Evolutionary conservation across 37 sponge, comb jelly and placozoan genomes (phyloP).

Genomic region (Ianthella basta): DNA sequence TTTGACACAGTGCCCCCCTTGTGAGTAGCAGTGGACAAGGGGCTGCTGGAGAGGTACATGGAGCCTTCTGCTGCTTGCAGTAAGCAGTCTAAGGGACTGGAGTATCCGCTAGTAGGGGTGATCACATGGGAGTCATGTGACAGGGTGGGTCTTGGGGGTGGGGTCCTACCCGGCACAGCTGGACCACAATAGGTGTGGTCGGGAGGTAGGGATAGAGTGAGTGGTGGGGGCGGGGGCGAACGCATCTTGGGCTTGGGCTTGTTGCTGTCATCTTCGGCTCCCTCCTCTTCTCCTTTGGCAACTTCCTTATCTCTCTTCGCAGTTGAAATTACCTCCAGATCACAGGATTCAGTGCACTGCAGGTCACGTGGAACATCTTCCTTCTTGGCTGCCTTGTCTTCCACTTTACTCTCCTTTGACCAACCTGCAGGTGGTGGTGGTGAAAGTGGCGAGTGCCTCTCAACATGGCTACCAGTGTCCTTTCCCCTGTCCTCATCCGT

Average conservation of each 20-base stretch:
- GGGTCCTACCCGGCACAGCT: not conserved
- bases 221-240: not conserved
- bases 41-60: too few relatives aligned
- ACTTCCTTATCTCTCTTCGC: too few relatives aligned
- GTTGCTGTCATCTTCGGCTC: too few relatives aligned
- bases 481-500: not conserved
- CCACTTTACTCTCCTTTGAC: too few relatives aligned
- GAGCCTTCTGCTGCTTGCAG: constrained; percentile 28
- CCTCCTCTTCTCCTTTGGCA: too few relatives aligned
- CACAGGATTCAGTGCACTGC: too few relatives aligned
- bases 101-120: not conserved
- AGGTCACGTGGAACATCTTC: too few relatives aligned
- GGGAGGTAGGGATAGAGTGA: not conserved
- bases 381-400: too few relatives aligned
- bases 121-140: not conserved
- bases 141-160: not conserved
- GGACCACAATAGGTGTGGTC: constrained; percentile 34
- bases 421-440: not conserved
- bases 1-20: too few relatives aligned
- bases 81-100: constrained; percentile 2
- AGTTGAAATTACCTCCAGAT: too few relatives aligned
- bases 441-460: not conserved
- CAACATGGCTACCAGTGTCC: not conserved
- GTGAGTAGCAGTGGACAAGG: too few relatives aligned
- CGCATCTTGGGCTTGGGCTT: too few relatives aligned